Conservation (phyloP, 2,113 vertebrate genomes). For the Marmota flaviventris region DNA sequence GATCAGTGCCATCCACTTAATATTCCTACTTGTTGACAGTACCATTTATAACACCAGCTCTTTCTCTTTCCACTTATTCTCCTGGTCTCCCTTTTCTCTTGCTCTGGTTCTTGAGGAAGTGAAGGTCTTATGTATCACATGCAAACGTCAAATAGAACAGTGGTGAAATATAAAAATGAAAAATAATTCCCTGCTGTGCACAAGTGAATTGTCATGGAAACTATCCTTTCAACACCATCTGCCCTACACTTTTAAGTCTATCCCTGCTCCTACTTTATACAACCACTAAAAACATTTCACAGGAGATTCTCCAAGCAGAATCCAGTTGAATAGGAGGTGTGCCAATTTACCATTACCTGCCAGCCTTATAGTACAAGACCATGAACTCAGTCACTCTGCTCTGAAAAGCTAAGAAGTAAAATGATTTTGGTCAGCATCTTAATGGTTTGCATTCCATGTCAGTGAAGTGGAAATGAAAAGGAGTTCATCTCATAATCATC, state of each 20-base stretch:
- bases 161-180: background rate
- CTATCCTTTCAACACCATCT: background rate
- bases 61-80: background rate
- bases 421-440: background rate
- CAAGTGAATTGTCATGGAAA: background rate
- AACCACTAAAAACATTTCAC: background rate
- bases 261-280: background rate
- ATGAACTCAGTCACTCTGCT: background rate
- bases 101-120: background rate
- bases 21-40: background rate
- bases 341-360: background rate
- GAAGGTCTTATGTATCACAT: background rate
- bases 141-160: background rate
- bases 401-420: background rate
- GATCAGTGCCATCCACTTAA: too few relatives aligned
- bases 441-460: background rate
- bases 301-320: background rate
- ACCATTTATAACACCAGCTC: background rate
- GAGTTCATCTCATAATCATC: conserved; percentile 6
- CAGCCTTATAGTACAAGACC: background rate
- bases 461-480: background rate
- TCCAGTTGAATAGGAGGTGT: background rate
- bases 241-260: background rate
- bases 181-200: background rate
- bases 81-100: background rate